These are phyloP conservation scores for Poeciliopsis retropinna DNA, from an alignment of 2,113 vertebrate species.

Conservation along the genomic window DNA sequence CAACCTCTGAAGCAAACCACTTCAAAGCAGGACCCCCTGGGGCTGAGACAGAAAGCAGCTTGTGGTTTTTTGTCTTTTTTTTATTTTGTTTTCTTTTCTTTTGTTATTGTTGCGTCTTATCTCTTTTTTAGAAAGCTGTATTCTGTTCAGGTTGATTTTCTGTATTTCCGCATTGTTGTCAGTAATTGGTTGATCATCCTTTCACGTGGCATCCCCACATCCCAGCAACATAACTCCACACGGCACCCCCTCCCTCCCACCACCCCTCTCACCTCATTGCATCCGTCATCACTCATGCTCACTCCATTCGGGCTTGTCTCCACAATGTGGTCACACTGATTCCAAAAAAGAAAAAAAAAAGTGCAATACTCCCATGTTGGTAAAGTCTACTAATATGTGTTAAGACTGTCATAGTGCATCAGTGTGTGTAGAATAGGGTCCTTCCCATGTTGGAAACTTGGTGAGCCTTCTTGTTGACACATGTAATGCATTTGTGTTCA, in stretches of 20 bases:
- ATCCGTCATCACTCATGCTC: constrained; percentile 58
- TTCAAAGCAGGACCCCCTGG: constrained; percentile 71
- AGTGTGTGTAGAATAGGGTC: constrained; percentile 59
- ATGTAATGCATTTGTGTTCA: constrained; percentile 78
- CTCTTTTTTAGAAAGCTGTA: constrained; percentile 55
- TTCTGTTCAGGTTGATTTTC: constrained; percentile 69
- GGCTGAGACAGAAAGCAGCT: constrained; percentile 63
- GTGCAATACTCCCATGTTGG: constrained; percentile 57
- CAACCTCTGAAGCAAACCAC: constrained; percentile 72
- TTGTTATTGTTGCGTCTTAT: constrained; percentile 51
- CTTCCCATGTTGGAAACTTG: constrained; percentile 55
- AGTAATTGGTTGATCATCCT: constrained; percentile 69
- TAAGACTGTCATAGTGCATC: constrained; percentile 63
- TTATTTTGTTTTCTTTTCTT: constrained; percentile 24
- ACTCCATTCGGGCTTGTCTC: constrained; percentile 70
- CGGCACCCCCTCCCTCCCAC: constrained; percentile 40
- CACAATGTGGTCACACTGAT: constrained; percentile 68
- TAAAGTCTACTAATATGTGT: constrained; percentile 53
- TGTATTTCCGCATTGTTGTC: constrained; percentile 73
- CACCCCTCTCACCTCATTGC: constrained; percentile 55
- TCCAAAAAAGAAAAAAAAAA: constrained; percentile 32
- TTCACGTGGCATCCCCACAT: constrained; percentile 61
- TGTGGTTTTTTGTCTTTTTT: constrained; percentile 52
- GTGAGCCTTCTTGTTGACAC: constrained; percentile 67
- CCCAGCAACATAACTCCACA: constrained; percentile 51